phyloP scores from a whole-genome alignment of 2,797 vertebrate species.

The Chiloscyllium punctatum region DNA sequence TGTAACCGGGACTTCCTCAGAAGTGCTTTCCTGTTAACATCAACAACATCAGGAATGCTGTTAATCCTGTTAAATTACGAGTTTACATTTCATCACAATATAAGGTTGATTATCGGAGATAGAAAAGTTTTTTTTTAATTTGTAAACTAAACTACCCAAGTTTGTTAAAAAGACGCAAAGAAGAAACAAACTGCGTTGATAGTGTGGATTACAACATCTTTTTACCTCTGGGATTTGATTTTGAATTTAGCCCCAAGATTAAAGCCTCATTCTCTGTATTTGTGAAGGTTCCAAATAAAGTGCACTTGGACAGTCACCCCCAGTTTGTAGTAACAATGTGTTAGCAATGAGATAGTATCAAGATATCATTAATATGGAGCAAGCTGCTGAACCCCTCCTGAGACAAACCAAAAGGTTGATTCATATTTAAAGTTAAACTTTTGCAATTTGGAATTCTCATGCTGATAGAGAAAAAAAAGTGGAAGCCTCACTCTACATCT shows the following conservation, averaged over 20 bases:
- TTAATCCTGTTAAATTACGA: not conserved
- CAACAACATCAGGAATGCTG: not conserved
- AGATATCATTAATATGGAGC: not conserved
- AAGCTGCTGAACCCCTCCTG: not conserved
- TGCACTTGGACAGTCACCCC: not conserved
- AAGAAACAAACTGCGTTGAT: not conserved
- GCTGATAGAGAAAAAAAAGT: not conserved
- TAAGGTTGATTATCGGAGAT: not conserved
- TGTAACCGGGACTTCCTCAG: not conserved
- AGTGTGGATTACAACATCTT: not conserved
- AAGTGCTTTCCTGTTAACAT: not conserved
- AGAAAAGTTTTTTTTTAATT: not conserved
- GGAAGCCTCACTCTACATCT: not conserved
- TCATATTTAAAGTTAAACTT: not conserved
- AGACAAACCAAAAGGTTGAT: not conserved
- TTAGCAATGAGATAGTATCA: not conserved
- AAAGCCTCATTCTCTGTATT: not conserved
- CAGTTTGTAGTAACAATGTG: not conserved
- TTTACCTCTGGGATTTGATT: not conserved
- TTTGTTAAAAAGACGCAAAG: not conserved
- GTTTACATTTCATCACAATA: not conserved
- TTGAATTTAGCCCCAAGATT: not conserved
- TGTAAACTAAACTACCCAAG: not conserved
- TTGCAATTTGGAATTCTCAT: not conserved
- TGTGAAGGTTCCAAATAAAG: not conserved